phyloP scores from a whole-genome alignment of 2,888 invertebrate genomes.

The Pecten maximus region DNA sequence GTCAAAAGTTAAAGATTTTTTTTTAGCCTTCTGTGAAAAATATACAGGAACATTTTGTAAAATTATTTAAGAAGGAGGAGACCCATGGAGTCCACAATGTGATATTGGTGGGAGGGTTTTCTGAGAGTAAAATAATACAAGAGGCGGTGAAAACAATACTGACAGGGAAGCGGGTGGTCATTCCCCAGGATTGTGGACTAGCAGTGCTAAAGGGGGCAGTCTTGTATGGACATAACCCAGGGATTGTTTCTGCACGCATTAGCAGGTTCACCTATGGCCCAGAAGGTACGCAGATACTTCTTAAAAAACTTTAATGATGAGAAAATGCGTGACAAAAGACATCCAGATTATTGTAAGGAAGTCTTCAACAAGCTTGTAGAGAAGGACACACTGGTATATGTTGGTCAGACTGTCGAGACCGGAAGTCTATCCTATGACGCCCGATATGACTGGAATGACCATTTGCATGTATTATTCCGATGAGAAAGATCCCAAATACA shows the following conservation, averaged over 20 bases:
- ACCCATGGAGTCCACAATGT: constrained; percentile 36
- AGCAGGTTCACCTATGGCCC: constrained; percentile 61
- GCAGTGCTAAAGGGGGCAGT: constrained; percentile 57
- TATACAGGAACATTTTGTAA: constrained; percentile 40
- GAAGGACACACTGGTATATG: constrained; percentile 52
- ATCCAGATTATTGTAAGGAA: constrained; percentile 54
- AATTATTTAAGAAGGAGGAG: constrained; percentile 28
- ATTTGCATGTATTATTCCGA: constrained; percentile 56
- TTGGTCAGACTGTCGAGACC: constrained; percentile 53
- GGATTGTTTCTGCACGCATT: constrained; percentile 58
- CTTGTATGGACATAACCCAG: constrained; percentile 58
- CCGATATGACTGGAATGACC: constrained; percentile 50
- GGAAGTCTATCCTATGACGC: constrained; percentile 57
- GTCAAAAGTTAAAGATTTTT: constrained; percentile 6
- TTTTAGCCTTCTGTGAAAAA: constrained; percentile 43
- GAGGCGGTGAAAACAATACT: constrained; percentile 35
- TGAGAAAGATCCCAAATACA: constrained; percentile 53
- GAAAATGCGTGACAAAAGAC: constrained; percentile 44
- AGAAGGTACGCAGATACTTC: constrained; percentile 54
- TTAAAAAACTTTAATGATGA: constrained; percentile 56
- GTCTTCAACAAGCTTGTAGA: constrained; percentile 59
- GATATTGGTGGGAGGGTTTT: constrained; percentile 52
- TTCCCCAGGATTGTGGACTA: constrained; percentile 47
- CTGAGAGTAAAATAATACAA: constrained; percentile 48
- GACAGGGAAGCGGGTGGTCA: constrained; percentile 36